These are phyloP conservation scores for Protosalanx chinensis DNA, from an alignment of 2,797 vertebrate genomes.

Conservation along the genomic window DNA sequence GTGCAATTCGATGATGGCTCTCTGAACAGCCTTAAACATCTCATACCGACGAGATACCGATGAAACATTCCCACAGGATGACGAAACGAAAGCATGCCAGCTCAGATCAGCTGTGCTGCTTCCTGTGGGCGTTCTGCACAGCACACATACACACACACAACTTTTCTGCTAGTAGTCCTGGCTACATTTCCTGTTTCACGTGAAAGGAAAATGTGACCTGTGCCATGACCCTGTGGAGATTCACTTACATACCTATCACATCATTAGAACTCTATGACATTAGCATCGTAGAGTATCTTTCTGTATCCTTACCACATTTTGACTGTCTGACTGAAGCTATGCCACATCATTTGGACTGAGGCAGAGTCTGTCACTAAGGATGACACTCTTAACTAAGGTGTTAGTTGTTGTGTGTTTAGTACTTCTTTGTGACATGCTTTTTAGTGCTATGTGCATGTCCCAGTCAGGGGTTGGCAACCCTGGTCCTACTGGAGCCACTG, in stretches of 20 bases:
- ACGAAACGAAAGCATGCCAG: constrained; percentile 7
- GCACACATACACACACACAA: constrained; percentile 33
- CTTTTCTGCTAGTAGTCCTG: constrained; percentile 45
- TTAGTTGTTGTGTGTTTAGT: constrained; percentile 1
- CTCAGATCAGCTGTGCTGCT: background rate
- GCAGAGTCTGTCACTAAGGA: background rate
- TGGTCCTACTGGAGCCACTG: too few relatives aligned
- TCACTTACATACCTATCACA: background rate
- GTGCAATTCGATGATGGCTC: too few relatives aligned
- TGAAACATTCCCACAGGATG: background rate
- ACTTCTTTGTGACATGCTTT: constrained; percentile 2
- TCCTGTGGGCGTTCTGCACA: constrained; percentile 21
- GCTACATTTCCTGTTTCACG: constrained; percentile 32
- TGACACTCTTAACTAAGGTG: background rate
- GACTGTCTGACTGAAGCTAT: too few relatives aligned
- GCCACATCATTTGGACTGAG: too few relatives aligned
- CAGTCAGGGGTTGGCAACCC: too few relatives aligned
- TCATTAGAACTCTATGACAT: too few relatives aligned
- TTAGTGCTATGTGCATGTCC: background rate
- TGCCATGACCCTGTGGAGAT: constrained; percentile 35
- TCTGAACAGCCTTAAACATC: background rate
- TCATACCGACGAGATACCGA: background rate
- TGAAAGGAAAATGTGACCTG: constrained; percentile 45
- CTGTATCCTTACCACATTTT: too few relatives aligned
- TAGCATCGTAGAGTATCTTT: too few relatives aligned